Evolutionary conservation across 2,888 invertebrate species (phyloP).

Genomic region (Mesopsocus fuscifrons): DNA sequence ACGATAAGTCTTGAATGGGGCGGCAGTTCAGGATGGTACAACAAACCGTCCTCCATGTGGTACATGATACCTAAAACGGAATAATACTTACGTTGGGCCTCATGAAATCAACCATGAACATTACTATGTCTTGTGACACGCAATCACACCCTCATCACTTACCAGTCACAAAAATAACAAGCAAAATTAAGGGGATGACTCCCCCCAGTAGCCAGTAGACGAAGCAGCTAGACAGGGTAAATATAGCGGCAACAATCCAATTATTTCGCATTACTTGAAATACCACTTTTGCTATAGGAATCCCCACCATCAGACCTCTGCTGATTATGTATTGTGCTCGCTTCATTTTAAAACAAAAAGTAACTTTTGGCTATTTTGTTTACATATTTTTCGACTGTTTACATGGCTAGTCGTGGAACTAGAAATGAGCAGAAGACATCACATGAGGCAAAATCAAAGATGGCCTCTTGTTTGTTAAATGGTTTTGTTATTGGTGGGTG

Average conservation of each 20-base stretch:
- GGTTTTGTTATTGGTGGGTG: no score
- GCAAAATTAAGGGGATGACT: slow-evolving; percentile 45
- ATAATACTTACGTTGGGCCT: slow-evolving; percentile 9
- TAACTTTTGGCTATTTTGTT: no score
- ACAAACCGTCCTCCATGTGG: slow-evolving; percentile 63
- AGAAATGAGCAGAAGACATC: no score
- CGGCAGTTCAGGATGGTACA: slow-evolving; percentile 82
- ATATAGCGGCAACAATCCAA: neutral
- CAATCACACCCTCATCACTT: no score
- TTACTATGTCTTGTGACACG: slow-evolving; percentile 1
- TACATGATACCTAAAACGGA: slow-evolving; percentile 56
- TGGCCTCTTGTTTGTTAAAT: no score
- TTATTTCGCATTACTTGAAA: neutral
- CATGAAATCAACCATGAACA: neutral
- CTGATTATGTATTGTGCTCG: no score
- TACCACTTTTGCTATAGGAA: neutral
- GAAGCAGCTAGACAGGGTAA: slow-evolving; percentile 31
- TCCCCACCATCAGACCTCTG: no score
- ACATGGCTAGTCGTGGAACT: no score
- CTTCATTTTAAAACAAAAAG: no score
- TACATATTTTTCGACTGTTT: no score
- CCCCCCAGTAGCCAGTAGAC: slow-evolving; percentile 73
- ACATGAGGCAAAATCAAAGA: no score
- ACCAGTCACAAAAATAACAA: slow-evolving; percentile 52
- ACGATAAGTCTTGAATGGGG: slow-evolving; percentile 75